Evolutionary conservation across 2,113 vertebrate species (phyloP), one percentile per base, ranked within the genome.

Genomic region (Xyliphius kryptos): DNA sequence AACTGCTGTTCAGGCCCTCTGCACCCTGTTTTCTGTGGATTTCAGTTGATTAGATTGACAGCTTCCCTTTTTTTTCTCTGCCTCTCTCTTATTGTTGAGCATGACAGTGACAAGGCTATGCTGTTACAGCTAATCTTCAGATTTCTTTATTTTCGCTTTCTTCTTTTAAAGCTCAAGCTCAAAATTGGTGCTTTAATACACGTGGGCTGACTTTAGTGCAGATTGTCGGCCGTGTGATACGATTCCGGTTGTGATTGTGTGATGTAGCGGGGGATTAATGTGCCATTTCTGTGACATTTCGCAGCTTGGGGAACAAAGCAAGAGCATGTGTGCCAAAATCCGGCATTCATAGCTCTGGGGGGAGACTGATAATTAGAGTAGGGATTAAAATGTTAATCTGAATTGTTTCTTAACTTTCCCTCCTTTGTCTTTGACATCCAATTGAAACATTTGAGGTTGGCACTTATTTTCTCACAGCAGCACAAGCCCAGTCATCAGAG

Each of bases 321-420:
- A 64, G 63, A 56, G 70, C 66, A 73, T 67, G 51, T 56, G 77
- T 73, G 64, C 69, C 67, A 78, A 80, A 72, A 76, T 73, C 68
- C 76, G 61, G 26, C 69, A 63, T 56, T 79, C 79, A 69, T 74
- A 76, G 79, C 80, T 75, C 46, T 17, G 68, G 80, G 80, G 26
- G 77, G 62, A 74, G 79, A 75, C 74, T 69, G 62, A 70, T 87
- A 85, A 89, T 86, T 85, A 77, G 71, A 75, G 50, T 79, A 84
- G 80, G 82, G 81, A 85, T 87, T 85, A 82, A 80, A 74, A 81
- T 83, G 65, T 76, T 84, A 82, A 84, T 86, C 82, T 80, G 79
- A 86, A 86, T 83, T 70, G 79, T 85, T 77, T 84, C 76, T 74
- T 74, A 71, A 76, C 71, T 77, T 74, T 67, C 46, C 62, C 40